Evolutionary conservation across 2,888 invertebrate species (phyloP), one percentile per base, ranked within the genome.

Genomic region (Mesorhabditis spiculigera): DNA sequence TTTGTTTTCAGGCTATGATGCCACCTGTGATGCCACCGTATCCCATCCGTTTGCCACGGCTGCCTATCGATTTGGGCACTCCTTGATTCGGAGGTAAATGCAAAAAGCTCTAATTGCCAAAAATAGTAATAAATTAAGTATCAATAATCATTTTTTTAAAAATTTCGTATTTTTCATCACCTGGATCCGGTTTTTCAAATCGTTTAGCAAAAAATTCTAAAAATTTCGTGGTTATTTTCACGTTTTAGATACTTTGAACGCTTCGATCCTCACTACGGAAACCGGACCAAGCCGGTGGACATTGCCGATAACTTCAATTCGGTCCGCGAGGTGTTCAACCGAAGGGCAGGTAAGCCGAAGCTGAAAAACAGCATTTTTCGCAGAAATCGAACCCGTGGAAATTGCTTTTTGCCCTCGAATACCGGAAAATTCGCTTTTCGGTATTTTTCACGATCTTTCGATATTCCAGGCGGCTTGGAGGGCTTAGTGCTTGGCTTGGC

Each of bases 41-140:
- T 91, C 94, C 73, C 94, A 92, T 41, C 95, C 95, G 85, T 95
- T 95, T 83, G 93, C 93, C 0, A 89, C 93, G 0, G 94, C 95
- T 0, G 93, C 94, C 0, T 95, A 92, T 88, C 89, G 95, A 75
- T 94, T 95, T 84, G 95, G 95, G 4, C 85, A 85, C 74, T 83
- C 85, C 42, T 68, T 76, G 69, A 70, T 78, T 10, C 67, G 69
- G 10, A 68, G 77, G n/a, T 76, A 73, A 13, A 4, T 67, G 16
- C 1, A 42, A 16, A 65, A 65, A 16, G 8, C 13, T 43, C 13
- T 28, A 8, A 28, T 28, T 28, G 3, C 28, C 28, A 28, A 28
- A 1, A 28, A 28, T 28, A 1, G 28, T 28, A 28, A 28, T 28
- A 1, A 28, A 28, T 28, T 28, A 28, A 28, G 1, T 28, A 1